phyloP scores from a whole-genome alignment of 1,140 invertebrate genomes.

The Arion vulgaris region DNA sequence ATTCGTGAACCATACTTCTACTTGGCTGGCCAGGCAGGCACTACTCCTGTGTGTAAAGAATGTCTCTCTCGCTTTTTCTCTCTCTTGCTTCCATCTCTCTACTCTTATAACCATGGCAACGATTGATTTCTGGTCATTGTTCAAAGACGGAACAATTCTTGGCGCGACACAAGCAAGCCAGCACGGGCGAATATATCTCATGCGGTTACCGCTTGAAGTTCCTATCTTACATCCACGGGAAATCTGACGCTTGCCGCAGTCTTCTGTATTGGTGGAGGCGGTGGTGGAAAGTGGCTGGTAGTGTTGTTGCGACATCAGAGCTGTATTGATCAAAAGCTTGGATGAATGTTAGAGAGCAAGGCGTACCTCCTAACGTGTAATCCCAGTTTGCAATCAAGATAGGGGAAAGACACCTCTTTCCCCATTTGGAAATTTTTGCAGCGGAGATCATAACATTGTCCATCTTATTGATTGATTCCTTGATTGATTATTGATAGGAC shows the following conservation, averaged over 20 bases:
- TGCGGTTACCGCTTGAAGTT: not conserved
- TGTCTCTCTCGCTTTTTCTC: not conserved
- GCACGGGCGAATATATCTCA: not conserved
- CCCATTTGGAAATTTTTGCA: not conserved
- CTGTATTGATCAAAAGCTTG: not conserved
- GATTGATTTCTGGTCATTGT: not conserved
- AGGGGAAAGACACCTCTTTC: too few relatives aligned
- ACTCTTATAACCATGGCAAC: slow-evolving; percentile 6
- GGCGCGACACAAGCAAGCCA: not conserved
- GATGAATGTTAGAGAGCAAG: not conserved
- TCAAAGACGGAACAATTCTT: slow-evolving; percentile 13
- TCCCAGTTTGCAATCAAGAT: too few relatives aligned
- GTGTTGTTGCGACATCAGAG: not conserved
- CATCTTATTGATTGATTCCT: too few relatives aligned
- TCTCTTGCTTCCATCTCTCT: not conserved
- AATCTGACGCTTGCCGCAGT: not conserved
- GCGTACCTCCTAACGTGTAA: too few relatives aligned
- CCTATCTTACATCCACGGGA: not conserved
- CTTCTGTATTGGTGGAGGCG: not conserved
- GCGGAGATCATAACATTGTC: not conserved
- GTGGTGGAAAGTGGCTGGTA: not conserved
- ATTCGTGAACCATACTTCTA: too few relatives aligned
- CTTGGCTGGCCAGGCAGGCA: too few relatives aligned
- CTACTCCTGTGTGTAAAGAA: not conserved
- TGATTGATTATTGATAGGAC: too few relatives aligned